These are phyloP conservation scores for Rhaphigaster nebulosa DNA, from an alignment of 2,888 invertebrate species.

Conservation along the genomic window DNA sequence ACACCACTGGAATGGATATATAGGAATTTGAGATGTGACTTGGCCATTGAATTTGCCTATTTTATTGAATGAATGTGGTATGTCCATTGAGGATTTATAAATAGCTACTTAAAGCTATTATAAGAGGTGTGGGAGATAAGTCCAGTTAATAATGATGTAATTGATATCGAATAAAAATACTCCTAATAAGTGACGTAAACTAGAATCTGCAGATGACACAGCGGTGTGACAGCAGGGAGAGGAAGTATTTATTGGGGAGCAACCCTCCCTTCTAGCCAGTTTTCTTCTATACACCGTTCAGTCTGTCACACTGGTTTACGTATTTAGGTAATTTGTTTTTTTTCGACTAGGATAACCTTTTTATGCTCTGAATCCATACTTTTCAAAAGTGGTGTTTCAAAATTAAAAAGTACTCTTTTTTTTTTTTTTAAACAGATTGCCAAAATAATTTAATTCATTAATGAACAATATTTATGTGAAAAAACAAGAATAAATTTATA, in stretches of 20 bases:
- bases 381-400: neutral
- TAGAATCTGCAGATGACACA: conserved; percentile 25
- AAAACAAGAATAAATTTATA: neutral
- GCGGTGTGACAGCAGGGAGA: neutral
- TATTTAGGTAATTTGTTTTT: neutral
- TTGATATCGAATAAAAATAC: conserved; percentile 41
- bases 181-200: conserved; percentile 35
- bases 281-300: neutral
- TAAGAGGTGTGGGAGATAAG: conserved; percentile 16
- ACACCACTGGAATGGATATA: no score
- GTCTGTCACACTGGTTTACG: neutral
- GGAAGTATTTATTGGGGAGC: conserved; percentile 19
- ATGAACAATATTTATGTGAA: neutral
- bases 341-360: neutral
- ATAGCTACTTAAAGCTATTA: neutral
- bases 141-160: conserved; percentile 8
- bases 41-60: no score
- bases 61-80: no score
- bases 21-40: no score
- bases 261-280: neutral
- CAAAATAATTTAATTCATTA: neutral
- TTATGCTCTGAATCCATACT: neutral
- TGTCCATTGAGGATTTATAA: neutral
- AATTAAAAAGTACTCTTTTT: neutral
- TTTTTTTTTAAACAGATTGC: no score